phyloP scores from a whole-genome alignment of 2,113 vertebrate genomes.

The Hippotragus niger region DNA sequence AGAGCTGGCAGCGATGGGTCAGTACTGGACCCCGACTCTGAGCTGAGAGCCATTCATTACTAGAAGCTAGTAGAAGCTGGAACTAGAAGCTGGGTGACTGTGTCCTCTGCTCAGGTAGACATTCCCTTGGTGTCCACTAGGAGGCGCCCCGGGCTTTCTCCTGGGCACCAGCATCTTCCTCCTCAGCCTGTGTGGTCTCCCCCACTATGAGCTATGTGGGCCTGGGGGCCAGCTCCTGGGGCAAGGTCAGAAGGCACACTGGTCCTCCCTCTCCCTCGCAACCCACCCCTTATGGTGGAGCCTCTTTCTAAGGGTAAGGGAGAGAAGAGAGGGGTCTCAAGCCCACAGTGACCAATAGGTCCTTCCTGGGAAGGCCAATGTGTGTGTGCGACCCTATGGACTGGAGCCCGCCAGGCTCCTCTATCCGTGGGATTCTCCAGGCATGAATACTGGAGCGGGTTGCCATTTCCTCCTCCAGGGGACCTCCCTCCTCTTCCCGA shows the following conservation, averaged over 20 bases:
- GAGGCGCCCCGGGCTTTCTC: background rate
- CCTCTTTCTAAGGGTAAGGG: background rate
- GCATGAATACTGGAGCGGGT: background rate
- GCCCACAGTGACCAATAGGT: background rate
- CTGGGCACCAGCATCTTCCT: background rate
- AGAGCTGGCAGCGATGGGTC: background rate
- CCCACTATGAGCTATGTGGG: background rate
- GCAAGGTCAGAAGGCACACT: background rate
- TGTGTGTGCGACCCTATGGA: background rate
- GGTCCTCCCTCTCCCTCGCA: background rate
- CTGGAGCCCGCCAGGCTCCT: background rate
- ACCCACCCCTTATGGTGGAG: background rate
- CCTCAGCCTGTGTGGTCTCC: background rate
- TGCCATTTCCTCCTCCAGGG: background rate
- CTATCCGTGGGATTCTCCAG: background rate
- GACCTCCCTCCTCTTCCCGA: background rate
- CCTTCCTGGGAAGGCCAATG: background rate
- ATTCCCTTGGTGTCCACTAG: background rate
- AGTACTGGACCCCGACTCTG: background rate
- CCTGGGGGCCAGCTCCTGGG: background rate
- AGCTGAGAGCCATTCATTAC: background rate
- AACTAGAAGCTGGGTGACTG: accelerated
- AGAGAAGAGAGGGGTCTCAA: background rate
- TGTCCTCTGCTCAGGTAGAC: accelerated
- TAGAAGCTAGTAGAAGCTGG: too few species aligned